These are phyloP conservation scores for Morone chrysops DNA, from an alignment of 2,113 vertebrate species.

Conservation along the genomic window DNA sequence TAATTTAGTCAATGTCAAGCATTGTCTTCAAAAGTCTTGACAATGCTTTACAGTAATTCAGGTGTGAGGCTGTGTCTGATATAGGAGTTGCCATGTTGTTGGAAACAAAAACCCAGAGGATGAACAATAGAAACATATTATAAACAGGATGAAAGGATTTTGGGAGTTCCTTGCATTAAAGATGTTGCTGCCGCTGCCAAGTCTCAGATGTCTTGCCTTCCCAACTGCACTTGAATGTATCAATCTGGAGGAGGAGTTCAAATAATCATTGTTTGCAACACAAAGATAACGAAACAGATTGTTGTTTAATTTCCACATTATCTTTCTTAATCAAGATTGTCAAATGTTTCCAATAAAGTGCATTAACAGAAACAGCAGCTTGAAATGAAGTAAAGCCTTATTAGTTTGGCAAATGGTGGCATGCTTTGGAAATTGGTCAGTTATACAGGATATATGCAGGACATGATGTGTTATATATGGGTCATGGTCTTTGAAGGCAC, in stretches of 20 bases:
- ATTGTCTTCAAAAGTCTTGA: neutral
- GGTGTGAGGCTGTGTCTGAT: neutral
- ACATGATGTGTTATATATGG: neutral
- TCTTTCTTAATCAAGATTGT: neutral
- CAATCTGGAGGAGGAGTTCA: neutral
- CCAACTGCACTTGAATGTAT: slow-evolving; percentile 10
- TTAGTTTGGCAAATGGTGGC: neutral
- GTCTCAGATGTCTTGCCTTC: neutral
- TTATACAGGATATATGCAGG: neutral
- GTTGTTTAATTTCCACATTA: neutral
- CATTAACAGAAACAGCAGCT: neutral
- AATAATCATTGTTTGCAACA: neutral
- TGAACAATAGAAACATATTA: neutral
- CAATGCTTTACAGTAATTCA: neutral
- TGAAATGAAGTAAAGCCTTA: neutral
- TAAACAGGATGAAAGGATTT: neutral
- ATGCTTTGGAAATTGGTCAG: slow-evolving; percentile 34
- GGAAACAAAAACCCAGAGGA: slow-evolving; percentile 1
- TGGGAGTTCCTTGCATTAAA: neutral
- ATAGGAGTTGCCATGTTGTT: neutral
- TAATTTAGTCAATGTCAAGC: neutral
- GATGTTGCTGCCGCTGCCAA: neutral
- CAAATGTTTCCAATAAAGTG: neutral
- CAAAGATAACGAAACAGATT: neutral
- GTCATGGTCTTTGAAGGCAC: neutral